These are phyloP conservation scores for Elephantulus edwardii DNA, from an alignment of 2,113 vertebrate genomes.

Conservation along the genomic window DNA sequence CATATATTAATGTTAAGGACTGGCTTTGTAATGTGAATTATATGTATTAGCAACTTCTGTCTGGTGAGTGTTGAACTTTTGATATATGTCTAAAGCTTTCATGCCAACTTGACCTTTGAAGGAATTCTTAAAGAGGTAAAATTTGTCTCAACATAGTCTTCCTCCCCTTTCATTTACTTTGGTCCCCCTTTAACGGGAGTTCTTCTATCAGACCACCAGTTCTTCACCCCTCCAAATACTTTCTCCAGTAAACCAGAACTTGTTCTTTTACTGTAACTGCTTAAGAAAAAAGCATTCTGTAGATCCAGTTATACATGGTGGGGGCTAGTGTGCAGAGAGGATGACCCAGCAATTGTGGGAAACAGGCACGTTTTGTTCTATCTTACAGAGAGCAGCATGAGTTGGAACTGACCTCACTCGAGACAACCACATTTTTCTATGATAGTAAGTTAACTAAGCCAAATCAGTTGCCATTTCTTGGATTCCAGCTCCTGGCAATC, in stretches of 20 bases:
- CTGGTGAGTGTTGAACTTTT: not conserved
- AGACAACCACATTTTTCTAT: not conserved
- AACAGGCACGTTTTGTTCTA: too few species aligned
- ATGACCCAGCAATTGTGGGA: too few species aligned
- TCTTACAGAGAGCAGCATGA: too few species aligned
- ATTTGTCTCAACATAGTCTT: not conserved
- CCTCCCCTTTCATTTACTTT: not conserved
- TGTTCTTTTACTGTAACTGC: not conserved
- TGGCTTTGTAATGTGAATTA: not conserved
- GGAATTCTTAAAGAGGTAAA: not conserved
- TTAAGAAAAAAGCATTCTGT: not conserved
- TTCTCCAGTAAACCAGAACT: conserved; percentile 20
- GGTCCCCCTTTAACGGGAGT: not conserved
- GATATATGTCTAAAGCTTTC: not conserved
- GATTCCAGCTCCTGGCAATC: not conserved
- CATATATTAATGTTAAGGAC: not conserved
- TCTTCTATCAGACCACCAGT: not conserved
- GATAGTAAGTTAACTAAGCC: not conserved
- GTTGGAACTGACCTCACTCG: too few species aligned
- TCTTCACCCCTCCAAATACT: too few species aligned
- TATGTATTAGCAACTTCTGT: not conserved
- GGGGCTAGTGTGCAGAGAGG: too few species aligned
- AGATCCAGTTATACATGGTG: too few species aligned
- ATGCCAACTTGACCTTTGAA: not conserved
- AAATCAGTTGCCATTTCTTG: not conserved